These are phyloP conservation scores for Brachionus paranguensis DNA, from an alignment of 1,140 invertebrate species.

Conservation along the genomic window DNA sequence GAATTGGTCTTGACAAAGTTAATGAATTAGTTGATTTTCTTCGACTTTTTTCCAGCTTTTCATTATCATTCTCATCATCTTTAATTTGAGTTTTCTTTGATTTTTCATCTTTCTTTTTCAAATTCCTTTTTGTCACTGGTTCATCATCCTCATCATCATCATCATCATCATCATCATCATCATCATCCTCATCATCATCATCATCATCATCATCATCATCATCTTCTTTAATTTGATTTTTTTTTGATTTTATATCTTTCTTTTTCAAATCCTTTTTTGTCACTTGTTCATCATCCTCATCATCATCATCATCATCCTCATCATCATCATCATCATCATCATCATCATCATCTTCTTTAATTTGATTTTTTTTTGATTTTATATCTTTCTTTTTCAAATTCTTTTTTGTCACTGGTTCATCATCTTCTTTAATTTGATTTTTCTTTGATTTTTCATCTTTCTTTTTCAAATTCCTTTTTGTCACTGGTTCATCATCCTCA, in stretches of 20 bases:
- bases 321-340: background rate
- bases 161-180: background rate
- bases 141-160: background rate
- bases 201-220: too few species aligned
- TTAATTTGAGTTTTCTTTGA: background rate
- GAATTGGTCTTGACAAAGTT: background rate
- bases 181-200: background rate
- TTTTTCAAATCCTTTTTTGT: background rate
- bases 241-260: background rate
- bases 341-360: background rate
- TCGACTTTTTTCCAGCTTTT: background rate
- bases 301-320: background rate
- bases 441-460: slow-evolving; percentile 47
- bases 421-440: slow-evolving; percentile 43
- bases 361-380: too few species aligned
- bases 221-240: background rate
- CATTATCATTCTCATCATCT: slow-evolving; percentile 39
- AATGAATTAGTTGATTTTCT: background rate
- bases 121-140: background rate
- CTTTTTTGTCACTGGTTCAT: background rate
- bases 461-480: slow-evolving; percentile 44
- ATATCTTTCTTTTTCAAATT: too few species aligned
- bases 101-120: background rate
- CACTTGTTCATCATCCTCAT: background rate
- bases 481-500: background rate